Evolutionary conservation across 2,888 invertebrate genomes (phyloP), one percentile per base, ranked within the genome.

Genomic region (Brachypterus glaber): DNA sequence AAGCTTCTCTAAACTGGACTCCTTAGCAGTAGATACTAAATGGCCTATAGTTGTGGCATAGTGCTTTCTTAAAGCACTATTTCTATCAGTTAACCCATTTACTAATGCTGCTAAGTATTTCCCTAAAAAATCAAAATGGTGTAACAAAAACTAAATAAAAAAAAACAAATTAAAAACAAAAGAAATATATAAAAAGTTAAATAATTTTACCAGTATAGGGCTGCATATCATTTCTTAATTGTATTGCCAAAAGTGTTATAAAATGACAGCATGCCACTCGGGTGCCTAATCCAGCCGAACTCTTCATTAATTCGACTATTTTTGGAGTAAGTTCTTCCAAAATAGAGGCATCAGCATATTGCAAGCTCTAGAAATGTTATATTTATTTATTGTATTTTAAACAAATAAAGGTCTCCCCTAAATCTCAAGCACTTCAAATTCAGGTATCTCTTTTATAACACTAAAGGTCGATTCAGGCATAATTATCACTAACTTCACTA

Each of bases 41-140:
- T 90, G 82, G 0, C 93, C 93, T 43, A 93, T 76, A 12, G 89
- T 82, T 37, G 76, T 74, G 0, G 91, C 85, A 60, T 82, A 88
- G 46, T 84, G 82, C 66, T 87, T 90, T 52, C 90, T 73, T 1
- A 92, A 79, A 0, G 84, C 82, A 1, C 78, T 69, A 58, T 91
- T 92, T 41, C 89, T 75, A 63, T 95, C 92, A 31, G 81, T 79
- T 12, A 91, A 69, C 1, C 90, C 89, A 48, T 78, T 77, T 25
- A 89, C 70, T 36, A 89, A 64, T 7, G 73, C 72, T 14, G 72
- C 68, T 49, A 82, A 61, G 30, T 80, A 56, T 66, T 79, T 80
- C 4, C 60, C 60, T 59, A 34, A 13, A 54, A 51, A n/a, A n/a
- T n/a, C n/a, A n/a, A 25, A 37, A 12, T 7, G 2, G 16, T 31